phyloP scores from a whole-genome alignment of 1,140 invertebrate species.

The Mycetomoellerius zeteki region DNA sequence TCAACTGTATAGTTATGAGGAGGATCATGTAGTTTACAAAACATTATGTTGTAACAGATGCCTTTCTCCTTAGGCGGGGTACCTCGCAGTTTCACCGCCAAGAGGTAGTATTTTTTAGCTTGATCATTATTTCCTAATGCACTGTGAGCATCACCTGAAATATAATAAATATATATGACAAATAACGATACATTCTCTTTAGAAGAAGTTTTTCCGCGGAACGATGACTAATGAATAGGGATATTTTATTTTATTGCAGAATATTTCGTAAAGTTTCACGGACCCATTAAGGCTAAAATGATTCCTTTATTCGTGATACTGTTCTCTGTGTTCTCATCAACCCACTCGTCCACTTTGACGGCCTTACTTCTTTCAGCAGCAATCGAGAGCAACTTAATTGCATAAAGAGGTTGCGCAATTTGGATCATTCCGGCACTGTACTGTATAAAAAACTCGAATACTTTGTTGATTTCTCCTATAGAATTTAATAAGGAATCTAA shows the following conservation, averaged over 20 bases:
- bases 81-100: constrained; percentile 48
- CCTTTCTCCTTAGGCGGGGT: neutral
- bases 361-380: constrained; percentile 34
- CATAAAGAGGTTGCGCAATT: constrained; percentile 65
- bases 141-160: constrained; percentile 73
- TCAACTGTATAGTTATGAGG: neutral
- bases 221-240: neutral
- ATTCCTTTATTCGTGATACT: constrained; percentile 30
- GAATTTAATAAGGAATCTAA: constrained; percentile 10
- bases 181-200: neutral
- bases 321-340: neutral
- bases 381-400: constrained; percentile 63
- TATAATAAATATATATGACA: neutral
- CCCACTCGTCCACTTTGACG: neutral
- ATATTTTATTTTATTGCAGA: neutral
- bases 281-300: constrained; percentile 69
- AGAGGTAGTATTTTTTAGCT: constrained; percentile 68
- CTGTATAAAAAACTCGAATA: constrained; percentile 67
- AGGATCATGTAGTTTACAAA: neutral
- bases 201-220: neutral
- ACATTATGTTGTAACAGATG: constrained; percentile 47
- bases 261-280: neutral
- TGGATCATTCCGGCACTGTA: constrained; percentile 73
- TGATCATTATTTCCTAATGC: constrained; percentile 69
- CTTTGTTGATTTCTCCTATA: constrained; percentile 57